Evolutionary conservation across 2,113 vertebrate species (phyloP), one percentile per base, ranked within the genome.

Genomic region (Melozone crissalis): DNA sequence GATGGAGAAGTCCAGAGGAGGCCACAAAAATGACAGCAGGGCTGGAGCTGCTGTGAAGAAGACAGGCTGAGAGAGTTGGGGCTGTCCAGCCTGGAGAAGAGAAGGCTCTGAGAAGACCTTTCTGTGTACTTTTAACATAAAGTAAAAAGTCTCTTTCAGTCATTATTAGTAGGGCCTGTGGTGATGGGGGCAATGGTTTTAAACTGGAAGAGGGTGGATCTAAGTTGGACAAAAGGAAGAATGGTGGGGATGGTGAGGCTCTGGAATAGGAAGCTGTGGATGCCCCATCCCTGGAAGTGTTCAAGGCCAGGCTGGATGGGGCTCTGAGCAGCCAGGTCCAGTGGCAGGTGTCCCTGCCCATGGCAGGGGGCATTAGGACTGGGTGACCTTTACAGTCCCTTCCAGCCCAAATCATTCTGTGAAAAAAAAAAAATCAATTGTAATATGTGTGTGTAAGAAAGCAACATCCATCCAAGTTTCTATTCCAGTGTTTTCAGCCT

Each of bases 371-470:
- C 0, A 2, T 11, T 51, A 46, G 39, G 26, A 28, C 19, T 51
- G 4, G 24, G 0, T 69, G 49, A 18, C 33, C 10, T 61, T 55
- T 51, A 7, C 47, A 10, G 30, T 47, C 13, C 30, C 7, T 72
- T 81, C 17, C 41, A 62, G 11, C 19, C 15, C 33, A 82, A 68
- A 44, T 15, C n/a, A 12, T 67, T 81, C n/a, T 54, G 3, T 43
- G 57, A 49, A 66, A 61, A 68, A 77, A 61, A 68, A 77, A 28
- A 30, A 6, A 4, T 65, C 9, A 11, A 0, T 54, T 0, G 0
- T 39, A 55, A 22, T 19, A 20, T 2, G 1, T 35, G 4, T 10
- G 3, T 43, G 5, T 37, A 31, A 57, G 68, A 86, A 63, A 55
- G 33, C 30, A 84, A 19, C 54, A 27, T 66, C 6, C 41, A 23